Evolutionary conservation across 2,888 invertebrate genomes (phyloP).

Genomic region (Rhopalosiphum nymphaeae): DNA sequence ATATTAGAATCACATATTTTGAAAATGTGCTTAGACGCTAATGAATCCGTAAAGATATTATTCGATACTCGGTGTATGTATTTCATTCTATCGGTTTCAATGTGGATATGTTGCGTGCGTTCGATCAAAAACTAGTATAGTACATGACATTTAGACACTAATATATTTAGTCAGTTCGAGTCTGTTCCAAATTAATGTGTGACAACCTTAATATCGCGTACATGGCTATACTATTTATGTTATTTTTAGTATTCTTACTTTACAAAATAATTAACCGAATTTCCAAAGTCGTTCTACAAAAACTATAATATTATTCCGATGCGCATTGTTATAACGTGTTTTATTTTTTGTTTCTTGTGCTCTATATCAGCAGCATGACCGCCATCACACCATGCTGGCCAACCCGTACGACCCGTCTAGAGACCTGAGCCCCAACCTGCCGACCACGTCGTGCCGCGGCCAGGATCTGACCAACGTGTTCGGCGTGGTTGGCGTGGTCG

Average conservation of each 20-base stretch:
- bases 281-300: neutral
- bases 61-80: no score
- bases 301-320: neutral
- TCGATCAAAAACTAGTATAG: no score
- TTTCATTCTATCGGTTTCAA: no score
- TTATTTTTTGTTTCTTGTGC: constrained; percentile 69
- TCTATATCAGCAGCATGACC: constrained; percentile 79
- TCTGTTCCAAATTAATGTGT: neutral
- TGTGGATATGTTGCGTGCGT: no score
- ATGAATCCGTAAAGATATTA: no score
- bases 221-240: neutral
- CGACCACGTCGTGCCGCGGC: constrained; percentile 74
- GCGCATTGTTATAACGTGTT: constrained; percentile 54
- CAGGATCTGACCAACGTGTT: constrained; percentile 70
- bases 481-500: constrained; percentile 70
- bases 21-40: no score
- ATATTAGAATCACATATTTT: no score
- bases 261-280: neutral
- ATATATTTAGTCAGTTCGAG: neutral
- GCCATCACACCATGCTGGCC: constrained; percentile 74
- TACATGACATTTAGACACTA: neutral
- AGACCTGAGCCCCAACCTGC: constrained; percentile 81
- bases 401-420: constrained; percentile 81
- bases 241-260: neutral
- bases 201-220: neutral